These are phyloP conservation scores for Mythimna ferrago DNA, from an alignment of 2,888 invertebrate genomes.

Conservation along the genomic window DNA sequence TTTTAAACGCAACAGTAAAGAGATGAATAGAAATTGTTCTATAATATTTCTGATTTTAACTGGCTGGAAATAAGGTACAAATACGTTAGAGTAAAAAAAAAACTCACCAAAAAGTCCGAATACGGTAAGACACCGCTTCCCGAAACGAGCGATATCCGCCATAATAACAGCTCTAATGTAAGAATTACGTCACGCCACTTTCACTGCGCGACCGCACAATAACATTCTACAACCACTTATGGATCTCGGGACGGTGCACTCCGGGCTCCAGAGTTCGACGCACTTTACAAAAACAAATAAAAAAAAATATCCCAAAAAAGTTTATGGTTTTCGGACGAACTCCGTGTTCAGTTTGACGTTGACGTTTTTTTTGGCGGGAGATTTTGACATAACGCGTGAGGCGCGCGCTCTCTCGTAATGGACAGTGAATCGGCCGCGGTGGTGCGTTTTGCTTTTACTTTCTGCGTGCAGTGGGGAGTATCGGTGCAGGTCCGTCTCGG, in stretches of 20 bases:
- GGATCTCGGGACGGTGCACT: constrained; percentile 82
- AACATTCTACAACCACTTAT: constrained; percentile 84
- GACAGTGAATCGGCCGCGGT: constrained; percentile 81
- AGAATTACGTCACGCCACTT: constrained; percentile 88
- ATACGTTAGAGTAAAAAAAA: constrained; percentile 28
- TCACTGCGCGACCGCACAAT: constrained; percentile 83
- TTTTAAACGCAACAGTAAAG: background rate
- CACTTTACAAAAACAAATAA: constrained; percentile 66
- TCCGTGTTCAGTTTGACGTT: constrained; percentile 65
- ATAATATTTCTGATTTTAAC: background rate
- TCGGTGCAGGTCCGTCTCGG: constrained; percentile 64
- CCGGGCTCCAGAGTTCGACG: constrained; percentile 85
- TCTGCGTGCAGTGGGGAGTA: constrained; percentile 86
- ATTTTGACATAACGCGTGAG: constrained; percentile 79
- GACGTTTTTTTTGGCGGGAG: constrained; percentile 78
- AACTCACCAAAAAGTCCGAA: constrained; percentile 79
- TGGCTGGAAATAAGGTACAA: background rate
- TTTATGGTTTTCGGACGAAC: constrained; percentile 66
- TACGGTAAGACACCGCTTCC: constrained; percentile 83
- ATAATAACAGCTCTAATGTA: constrained; percentile 85
- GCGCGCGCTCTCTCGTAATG: constrained; percentile 84
- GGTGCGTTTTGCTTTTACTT: constrained; percentile 86
- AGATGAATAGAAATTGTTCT: background rate
- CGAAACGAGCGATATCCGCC: constrained; percentile 84
- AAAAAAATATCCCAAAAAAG: constrained; percentile 68